Base-by-base conservation (phyloP, 2,797 vertebrate species). In the Merluccius polli region DNA sequence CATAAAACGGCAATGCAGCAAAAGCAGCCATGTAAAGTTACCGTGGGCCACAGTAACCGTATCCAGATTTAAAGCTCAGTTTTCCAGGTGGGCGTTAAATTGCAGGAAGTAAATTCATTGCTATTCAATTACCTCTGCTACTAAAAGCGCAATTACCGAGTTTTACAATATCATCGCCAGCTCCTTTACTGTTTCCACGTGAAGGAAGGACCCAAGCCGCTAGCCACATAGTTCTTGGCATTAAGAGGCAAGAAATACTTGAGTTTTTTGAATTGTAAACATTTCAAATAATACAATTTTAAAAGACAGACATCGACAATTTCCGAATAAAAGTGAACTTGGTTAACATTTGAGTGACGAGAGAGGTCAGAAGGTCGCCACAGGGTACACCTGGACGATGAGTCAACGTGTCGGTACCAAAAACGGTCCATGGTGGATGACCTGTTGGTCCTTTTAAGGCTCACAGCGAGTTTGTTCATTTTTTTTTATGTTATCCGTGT, bases 41-140 rank as follows among this genome's bases (percentile, higher is more conserved):
- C 33, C 69, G 41, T 52, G 65, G 71, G 63, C n/a, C 72, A 70
- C 48, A 32, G 90, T 95, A 95, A 95, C 94, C 94, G 93, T 93
- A 94, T 95, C 94, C 94, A 95, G 94, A 93, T 92, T 91, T 83
- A 90, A 90, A 88, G 91, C 92, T 91, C 65, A 85, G 90, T 93
- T 68, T 91, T 94, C 92, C 94, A 95, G 94, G 94, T 95, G 94
- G 93, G 94, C 90, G 90, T 87, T 87, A 89, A 93, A 92, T 91
- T 94, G 93, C 92, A 94, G 93, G 93, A 94, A 92, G 92, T 87
- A 92, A 93, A 94, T 94, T 94, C 94, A 94, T 92, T 92, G 94
- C 91, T 86, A 87, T 87, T 89, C 92, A 95, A 95, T 94, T 91
- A 95, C 95, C 94, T 94, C 92, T 89, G 93, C 90, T 92, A 92